Evolutionary conservation across 2,888 invertebrate genomes (phyloP), one percentile per base, ranked within the genome.

Genomic region (Margaritifera margaritifera): DNA sequence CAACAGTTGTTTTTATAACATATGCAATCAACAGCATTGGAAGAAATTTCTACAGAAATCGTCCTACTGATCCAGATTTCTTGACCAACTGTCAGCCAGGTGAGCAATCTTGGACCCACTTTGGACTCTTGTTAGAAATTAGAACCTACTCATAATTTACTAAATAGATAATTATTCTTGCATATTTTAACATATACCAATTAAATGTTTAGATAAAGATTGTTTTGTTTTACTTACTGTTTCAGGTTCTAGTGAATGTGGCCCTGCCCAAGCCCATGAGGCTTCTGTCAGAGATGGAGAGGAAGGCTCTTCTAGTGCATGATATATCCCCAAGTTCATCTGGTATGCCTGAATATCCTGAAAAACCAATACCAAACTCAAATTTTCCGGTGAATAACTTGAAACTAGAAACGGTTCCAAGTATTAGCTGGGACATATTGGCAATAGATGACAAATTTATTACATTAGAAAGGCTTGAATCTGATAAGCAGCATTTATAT

Each of bases 191-290:
- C 15, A 42, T 42, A 15, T 42, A 4, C 42, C 11, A 2, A 3
- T 42, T 4, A 15, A 42, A 11, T 11, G 3, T 42, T 42, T 15
- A 42, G 15, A 42, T 15, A n/a, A 31, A 1, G 6, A 42, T 42
- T 15, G 4, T 42, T 15, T 42, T 42, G 42, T 42, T 42, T 42
- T 42, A 42, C 42, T 42, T 11, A 15, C 31, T 64, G 51, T 73
- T 74, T 22, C 75, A 91, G 90, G 90, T 91, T 8, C 80, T 91
- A 60, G 80, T 86, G 68, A 89, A 94, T 83, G 92, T 94, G 88
- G 95, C 95, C 62, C 95, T 95, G 75, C 93, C 93, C 73, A 95
- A 95, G 89, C 95, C 95, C 19, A 79, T 77, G 8, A 79, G 86
- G 24, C 79, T 80, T 8, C 70, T 87, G 61, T 76, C 86, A 53